Percentiles rank a stretch among this genome's conserved stretches.
Conservation (phyloP, 1,140 invertebrate genomes). For the Acyrthosiphon pisum region DNA sequence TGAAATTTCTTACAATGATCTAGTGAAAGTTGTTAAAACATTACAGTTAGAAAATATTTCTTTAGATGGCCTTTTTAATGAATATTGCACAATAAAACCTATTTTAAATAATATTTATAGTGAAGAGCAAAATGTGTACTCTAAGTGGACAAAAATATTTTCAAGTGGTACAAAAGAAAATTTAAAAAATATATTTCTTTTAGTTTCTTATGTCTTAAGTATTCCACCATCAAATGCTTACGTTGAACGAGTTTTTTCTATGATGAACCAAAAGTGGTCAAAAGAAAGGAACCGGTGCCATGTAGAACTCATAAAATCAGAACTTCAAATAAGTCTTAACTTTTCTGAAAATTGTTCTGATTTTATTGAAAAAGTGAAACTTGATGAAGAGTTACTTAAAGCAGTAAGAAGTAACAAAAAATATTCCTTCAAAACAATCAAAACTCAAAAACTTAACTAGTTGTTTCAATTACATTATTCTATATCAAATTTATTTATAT, state of each 20-base stretch:
- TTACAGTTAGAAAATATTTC: conserved; percentile 32
- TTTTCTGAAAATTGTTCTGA: background rate
- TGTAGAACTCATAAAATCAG: conserved; percentile 6
- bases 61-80: conserved; percentile 18
- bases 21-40: background rate
- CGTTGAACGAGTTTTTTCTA: background rate
- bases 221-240: conserved; percentile 17
- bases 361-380: conserved; percentile 13
- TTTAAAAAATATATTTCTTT: background rate
- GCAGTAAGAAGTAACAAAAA: no score
- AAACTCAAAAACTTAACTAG: no score
- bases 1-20: background rate
- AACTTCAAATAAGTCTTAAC: conserved; percentile 18
- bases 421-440: no score
- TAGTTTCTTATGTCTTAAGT: conserved; percentile 1
- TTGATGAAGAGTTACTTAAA: background rate
- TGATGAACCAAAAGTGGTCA: conserved; percentile 11
- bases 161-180: background rate
- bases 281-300: background rate
- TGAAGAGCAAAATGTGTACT: no score
- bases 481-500: no score
- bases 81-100: conserved; percentile 30
- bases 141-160: no score
- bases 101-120: conserved; percentile 20
- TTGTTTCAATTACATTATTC: no score